Evolutionary conservation across 2,113 vertebrate genomes (phyloP).

Genomic region (Neogobius melanostomus): DNA sequence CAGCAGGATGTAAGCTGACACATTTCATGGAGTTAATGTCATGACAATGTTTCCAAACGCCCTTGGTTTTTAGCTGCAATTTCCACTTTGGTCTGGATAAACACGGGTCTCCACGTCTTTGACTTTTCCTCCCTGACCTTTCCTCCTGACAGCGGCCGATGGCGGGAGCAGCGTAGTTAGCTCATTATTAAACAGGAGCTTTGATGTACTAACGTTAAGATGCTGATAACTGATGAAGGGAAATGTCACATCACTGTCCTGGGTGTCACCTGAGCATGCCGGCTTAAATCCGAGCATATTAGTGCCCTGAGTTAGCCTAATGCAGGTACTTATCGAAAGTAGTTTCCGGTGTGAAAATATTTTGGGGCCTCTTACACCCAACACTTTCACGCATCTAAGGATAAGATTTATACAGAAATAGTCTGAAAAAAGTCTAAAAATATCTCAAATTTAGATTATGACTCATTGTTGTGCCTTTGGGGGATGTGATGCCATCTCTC

Average conservation of each 20-base stretch:
- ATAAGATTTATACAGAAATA: neutral
- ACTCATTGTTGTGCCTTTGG: neutral
- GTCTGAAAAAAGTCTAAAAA: neutral
- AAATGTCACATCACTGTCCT: slow-evolving; percentile 70
- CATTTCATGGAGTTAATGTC: neutral
- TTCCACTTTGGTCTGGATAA: slow-evolving; percentile 55
- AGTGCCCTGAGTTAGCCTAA: neutral
- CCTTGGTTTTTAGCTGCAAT: slow-evolving; percentile 38
- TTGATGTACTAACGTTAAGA: slow-evolving; percentile 68
- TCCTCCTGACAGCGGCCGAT: slow-evolving; percentile 53
- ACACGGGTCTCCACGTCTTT: slow-evolving; percentile 61
- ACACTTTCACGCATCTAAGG: neutral
- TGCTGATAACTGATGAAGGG: slow-evolving; percentile 67
- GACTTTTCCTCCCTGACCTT: slow-evolving; percentile 71
- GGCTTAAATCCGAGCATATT: slow-evolving; percentile 24
- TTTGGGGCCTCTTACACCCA: neutral
- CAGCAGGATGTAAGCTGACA: neutral
- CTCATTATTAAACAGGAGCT: slow-evolving; percentile 68
- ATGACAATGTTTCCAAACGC: slow-evolving; percentile 15
- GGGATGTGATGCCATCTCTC: neutral
- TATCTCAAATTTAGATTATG: neutral
- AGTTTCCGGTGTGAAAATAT: too few relatives aligned
- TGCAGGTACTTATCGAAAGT: too few relatives aligned
- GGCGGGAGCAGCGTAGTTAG: slow-evolving; percentile 51
- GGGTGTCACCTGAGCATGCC: slow-evolving; percentile 12